phyloP scores from a whole-genome alignment of 1,140 invertebrate genomes.

The Drosophila kanapiae region DNA sequence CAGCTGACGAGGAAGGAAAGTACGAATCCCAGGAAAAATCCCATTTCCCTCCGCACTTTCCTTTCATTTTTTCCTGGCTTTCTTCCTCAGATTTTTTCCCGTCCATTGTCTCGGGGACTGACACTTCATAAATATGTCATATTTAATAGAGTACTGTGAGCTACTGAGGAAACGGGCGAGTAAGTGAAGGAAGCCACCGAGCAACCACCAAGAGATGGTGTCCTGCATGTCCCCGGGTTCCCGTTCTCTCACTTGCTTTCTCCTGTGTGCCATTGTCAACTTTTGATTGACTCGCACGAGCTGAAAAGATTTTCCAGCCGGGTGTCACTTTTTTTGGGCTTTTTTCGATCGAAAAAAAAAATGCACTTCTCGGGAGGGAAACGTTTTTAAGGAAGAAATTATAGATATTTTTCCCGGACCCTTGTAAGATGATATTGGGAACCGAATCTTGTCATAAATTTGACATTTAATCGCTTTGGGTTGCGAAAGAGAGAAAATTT shows the following conservation, averaged over 20 bases:
- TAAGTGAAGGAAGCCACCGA: constrained; percentile 30
- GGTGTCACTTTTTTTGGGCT: constrained; percentile 66
- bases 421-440: constrained; percentile 72
- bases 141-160: constrained; percentile 76
- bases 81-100: constrained; percentile 48
- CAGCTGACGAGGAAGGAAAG: constrained; percentile 39
- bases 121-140: constrained; percentile 85
- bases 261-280: constrained; percentile 49
- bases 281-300: constrained; percentile 74
- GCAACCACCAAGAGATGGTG: constrained; percentile 52
- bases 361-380: constrained; percentile 23
- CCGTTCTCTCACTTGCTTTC: constrained; percentile 61
- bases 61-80: constrained; percentile 51
- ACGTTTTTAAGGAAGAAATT: constrained; percentile 17
- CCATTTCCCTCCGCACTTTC: constrained; percentile 52
- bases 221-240: constrained; percentile 31
- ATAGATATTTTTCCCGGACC: constrained; percentile 34
- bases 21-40: constrained; percentile 49
- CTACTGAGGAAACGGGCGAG: constrained; percentile 40
- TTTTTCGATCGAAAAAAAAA: constrained; percentile 51
- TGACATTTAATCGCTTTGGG: constrained; percentile 75
- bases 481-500: constrained; percentile 20
- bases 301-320: constrained; percentile 45
- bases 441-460: constrained; percentile 68
- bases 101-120: constrained; percentile 53